These are phyloP conservation scores for Myotis findleyi DNA, from an alignment of 2,797 vertebrate genomes.

Conservation along the genomic window DNA sequence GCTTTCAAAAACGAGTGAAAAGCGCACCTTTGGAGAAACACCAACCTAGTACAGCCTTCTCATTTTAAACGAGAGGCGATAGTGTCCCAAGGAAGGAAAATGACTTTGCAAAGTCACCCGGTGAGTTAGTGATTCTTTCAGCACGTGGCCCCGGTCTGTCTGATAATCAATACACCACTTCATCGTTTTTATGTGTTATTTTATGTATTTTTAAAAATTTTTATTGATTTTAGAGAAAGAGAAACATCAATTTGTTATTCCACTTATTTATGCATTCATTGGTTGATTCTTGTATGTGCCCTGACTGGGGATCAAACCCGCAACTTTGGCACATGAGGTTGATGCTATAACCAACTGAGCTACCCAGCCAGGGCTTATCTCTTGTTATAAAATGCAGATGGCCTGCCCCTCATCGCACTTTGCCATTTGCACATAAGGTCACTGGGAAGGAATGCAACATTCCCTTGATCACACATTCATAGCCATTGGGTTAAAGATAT, in stretches of 20 bases:
- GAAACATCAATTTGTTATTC: neutral
- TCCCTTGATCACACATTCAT: neutral
- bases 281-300: neutral
- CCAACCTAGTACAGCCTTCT: neutral
- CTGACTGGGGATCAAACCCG: neutral
- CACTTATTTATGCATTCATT: neutral
- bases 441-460: neutral
- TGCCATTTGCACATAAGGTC: neutral
- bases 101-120: neutral
- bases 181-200: neutral
- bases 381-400: slow-evolving; percentile 20
- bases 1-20: neutral
- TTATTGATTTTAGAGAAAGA: neutral
- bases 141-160: neutral
- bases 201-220: neutral
- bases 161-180: neutral
- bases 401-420: neutral
- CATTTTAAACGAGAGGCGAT: neutral
- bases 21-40: neutral
- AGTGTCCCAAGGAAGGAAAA: neutral
- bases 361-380: neutral
- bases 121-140: neutral
- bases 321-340: neutral
- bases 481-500: slow-evolving; percentile 15
- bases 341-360: neutral